Evolutionary conservation across 1,140 invertebrate genomes (phyloP), one percentile per base, ranked within the genome.

Genomic region (Lepidostoma basale): DNA sequence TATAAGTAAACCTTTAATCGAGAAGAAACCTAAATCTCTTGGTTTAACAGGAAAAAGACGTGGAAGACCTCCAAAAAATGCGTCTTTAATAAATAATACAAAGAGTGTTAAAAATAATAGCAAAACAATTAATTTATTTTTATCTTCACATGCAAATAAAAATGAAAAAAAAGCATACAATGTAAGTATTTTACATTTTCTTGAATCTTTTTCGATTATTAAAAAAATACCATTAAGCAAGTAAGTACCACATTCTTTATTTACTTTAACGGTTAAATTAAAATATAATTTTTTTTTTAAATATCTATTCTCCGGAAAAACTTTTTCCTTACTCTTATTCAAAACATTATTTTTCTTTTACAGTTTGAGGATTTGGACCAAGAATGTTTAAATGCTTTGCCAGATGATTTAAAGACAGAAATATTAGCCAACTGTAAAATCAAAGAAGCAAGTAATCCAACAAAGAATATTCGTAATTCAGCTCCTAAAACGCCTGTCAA

Each of bases 351-450:
- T 67, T 70, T 56, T 59, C 18, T 56, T 67, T 68, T 63, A 16
- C 23, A 73, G 71, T 26, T 66, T 18, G 33, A 40, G 39, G 75
- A 85, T 62, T 77, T 90, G 62, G 86, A 89, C 80, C 67, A 80
- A 67, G 76, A 80, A 20, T 83, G 89, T 14, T 75, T 90, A 40
- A 78, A 85, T 16, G 85, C 85, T 71, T 73, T 90, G 45, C 89
- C 89, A 0, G 78, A 83, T 59, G 85, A 89, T 52, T 83, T 90
- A 67, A 81, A 84, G 65, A 80, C 82, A 28, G 89, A 91, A 80
- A 82, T 91, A 63, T 76, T 89, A 1, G 77, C 83, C 49, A 83
- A 88, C 70, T 86, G 85, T 42, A 81, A 80, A 72, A 54, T 30
- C 58, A 77, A 65, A 6, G 72, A 44, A 72, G n/a, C 25, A 54